A percentile compares a stretch with the other conserved stretches of the same genome.
Conservation (phyloP, 2,797 vertebrate species). For the Cuniculus paca region DNA sequence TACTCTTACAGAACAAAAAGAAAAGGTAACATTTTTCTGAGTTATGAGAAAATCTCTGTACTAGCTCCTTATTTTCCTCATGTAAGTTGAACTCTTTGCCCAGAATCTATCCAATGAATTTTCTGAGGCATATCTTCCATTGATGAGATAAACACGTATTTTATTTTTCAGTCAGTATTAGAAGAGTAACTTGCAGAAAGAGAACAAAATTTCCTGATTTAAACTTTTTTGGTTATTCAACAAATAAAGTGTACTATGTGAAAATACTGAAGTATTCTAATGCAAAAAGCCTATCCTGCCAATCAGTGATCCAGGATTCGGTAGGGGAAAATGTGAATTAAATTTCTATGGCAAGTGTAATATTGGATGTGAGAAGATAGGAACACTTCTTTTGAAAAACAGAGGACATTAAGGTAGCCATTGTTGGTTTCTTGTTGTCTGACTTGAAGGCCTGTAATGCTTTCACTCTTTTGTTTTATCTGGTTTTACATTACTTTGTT, state of each 20-base stretch:
- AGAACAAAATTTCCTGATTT: neutral
- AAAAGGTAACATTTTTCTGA: neutral
- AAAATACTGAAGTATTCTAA: neutral
- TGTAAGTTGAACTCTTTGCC: neutral
- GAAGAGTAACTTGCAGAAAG: neutral
- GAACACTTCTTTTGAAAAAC: too few relatives aligned
- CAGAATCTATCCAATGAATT: neutral
- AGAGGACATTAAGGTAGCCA: too few relatives aligned
- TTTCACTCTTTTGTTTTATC: too few relatives aligned
- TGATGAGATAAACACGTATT: neutral
- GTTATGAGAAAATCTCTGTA: neutral
- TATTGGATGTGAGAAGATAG: neutral
- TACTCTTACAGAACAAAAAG: neutral
- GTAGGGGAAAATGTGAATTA: neutral
- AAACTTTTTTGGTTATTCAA: neutral
- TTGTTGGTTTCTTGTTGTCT: too few relatives aligned
- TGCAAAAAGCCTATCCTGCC: fast-evolving
- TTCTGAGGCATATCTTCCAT: neutral
- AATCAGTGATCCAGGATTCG: neutral
- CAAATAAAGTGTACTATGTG: neutral
- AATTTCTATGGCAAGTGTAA: neutral
- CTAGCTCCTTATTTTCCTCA: neutral
- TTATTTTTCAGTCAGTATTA: neutral
- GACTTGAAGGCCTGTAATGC: too few relatives aligned
- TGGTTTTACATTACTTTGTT: too few relatives aligned